Evolutionary conservation across 2,113 vertebrate species (phyloP).

Genomic region (Probosciger aterrimus): DNA sequence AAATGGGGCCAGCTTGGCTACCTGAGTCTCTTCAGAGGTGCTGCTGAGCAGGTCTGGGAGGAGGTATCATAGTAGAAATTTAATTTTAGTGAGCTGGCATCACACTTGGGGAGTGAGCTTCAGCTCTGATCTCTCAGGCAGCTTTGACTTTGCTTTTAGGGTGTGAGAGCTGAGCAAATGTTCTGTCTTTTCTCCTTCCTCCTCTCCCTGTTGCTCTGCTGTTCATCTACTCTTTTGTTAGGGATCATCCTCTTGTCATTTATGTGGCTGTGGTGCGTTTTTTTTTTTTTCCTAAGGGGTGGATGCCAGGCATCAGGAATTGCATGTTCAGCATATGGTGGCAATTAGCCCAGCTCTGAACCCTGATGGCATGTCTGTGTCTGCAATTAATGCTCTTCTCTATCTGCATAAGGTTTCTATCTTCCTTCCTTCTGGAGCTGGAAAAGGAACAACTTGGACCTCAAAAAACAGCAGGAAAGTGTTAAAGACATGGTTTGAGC

Average conservation of each 20-base stretch:
- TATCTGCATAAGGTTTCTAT: background rate
- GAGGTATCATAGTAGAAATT: background rate
- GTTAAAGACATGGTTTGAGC: background rate
- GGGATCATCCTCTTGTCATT: background rate
- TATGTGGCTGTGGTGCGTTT: background rate
- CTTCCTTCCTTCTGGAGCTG: background rate
- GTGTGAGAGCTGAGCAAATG: background rate
- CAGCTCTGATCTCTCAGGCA: background rate
- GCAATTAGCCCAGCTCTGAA: constrained; percentile 39
- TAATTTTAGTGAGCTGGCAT: background rate
- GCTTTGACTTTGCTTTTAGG: background rate
- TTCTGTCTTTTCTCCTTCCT: background rate
- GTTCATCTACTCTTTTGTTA: background rate
- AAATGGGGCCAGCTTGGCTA: background rate
- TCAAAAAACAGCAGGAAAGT: background rate
- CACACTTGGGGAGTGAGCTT: background rate
- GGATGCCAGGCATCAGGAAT: background rate
- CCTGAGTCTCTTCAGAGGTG: rapidly evolving
- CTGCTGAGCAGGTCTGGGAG: background rate
- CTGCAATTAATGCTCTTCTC: background rate
- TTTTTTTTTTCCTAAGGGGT: background rate
- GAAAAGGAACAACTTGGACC: background rate
- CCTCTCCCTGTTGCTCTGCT: background rate
- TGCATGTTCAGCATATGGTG: background rate
- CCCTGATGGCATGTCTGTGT: background rate